Conservation (phyloP, 2,888 invertebrate genomes). For the Heteromurus nitidus region DNA sequence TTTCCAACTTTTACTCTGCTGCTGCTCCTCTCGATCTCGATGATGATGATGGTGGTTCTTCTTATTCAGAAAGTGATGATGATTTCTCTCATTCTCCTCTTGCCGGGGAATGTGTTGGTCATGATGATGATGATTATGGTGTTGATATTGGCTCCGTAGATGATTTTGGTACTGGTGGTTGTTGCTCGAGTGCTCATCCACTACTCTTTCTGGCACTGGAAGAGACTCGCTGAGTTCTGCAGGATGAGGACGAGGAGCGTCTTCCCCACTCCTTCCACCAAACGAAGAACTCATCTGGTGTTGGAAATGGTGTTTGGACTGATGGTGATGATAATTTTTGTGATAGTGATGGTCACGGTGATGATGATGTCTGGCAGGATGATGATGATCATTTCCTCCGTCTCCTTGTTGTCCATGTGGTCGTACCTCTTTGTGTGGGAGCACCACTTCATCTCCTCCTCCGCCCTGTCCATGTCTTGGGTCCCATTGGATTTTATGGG, state of each 20-base stretch:
- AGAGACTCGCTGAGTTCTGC: background rate
- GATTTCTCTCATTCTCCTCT: constrained; percentile 27
- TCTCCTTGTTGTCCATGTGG: background rate
- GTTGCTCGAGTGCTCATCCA: background rate
- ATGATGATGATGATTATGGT: constrained; percentile 23
- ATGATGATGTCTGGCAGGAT: constrained; percentile 61
- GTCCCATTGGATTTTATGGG: constrained; percentile 59
- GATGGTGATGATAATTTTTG: constrained; percentile 59
- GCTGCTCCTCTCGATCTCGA: too few species aligned
- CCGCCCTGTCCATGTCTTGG: constrained; percentile 46
- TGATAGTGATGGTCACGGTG: constrained; percentile 49
- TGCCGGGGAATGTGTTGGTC: constrained; percentile 9
- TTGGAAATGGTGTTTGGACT: constrained; percentile 29
- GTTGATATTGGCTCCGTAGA: background rate
- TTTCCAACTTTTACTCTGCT: constrained; percentile 43
- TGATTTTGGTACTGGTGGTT: constrained; percentile 18
- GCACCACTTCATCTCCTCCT: constrained; percentile 48
- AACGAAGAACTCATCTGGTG: constrained; percentile 27
- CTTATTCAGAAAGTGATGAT: constrained; percentile 23
- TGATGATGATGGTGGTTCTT: constrained; percentile 36
- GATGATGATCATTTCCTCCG: constrained; percentile 53
- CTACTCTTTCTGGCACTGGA: constrained; percentile 28
- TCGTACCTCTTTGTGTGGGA: constrained; percentile 20
- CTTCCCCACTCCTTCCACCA: background rate
- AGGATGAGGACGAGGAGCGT: background rate